Base-by-base conservation (phyloP, 2,888 invertebrate species). In the Eucera pruinosa region DNA sequence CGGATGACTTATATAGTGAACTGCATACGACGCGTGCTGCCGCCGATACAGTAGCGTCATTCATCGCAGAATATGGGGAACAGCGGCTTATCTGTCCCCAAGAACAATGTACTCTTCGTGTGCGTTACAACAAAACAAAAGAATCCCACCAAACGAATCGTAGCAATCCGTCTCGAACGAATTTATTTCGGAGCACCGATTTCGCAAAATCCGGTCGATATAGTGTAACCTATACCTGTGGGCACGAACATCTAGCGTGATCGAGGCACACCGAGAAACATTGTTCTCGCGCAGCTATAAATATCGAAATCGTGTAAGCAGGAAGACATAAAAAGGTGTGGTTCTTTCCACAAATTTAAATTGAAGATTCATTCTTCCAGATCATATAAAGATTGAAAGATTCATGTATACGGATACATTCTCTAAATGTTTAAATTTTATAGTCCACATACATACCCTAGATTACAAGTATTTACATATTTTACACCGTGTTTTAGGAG, bases 41-140 rank as follows among this genome's bases (percentile, higher is more conserved):
- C 25, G 36, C 18, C 50, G 68, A 77, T 68, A 68, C 64, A 68
- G 62, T 45, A 48, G 58, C 68, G 68, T 50, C 50, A 67, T 72
- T 80, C 72, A 73, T 70, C 55, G 55, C 11, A 41, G 68, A 68
- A 78, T 57, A 67, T 45, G 39, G 47, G 39, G 47, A 39, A 57
- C 9, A 66, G 64, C n/a, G n/a, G 30, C n/a, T 81, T 77, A 81
- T 81, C 70, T 58, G 58, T 41, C 30, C 33, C 6, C 65, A 62
- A 71, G 68, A 71, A 81, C 78, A 78, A 81, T 81, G 61, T 61
- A 41, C 61, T 54, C 61, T 30, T 36, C 58, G 65, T 66, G 27
- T 6, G n/a, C 48, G 48, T 30, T 18, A 13, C 64, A 27, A 57
- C 23, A 45, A 45, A 39, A 64, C 68, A 64, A 54, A 64, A 60